A percentile compares a stretch with the other conserved stretches of the same genome.
phyloP scores from a whole-genome alignment of 1,140 invertebrate species.

The Panagrolaimus sp. region DNA sequence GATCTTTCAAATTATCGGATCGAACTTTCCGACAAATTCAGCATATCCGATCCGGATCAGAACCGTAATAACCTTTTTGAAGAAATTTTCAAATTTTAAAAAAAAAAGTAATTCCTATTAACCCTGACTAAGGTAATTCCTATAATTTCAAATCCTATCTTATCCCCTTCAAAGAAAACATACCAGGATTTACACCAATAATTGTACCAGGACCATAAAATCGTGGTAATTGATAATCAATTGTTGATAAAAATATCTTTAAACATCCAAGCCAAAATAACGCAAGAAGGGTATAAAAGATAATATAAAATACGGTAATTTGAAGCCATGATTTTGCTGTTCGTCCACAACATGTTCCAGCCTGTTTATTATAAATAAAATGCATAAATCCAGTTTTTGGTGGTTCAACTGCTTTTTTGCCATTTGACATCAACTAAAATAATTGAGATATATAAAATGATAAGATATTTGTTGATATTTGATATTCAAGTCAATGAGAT shows the following conservation, averaged over 20 bases:
- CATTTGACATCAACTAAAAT: slow-evolving; percentile 51
- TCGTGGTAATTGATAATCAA: slow-evolving; percentile 53
- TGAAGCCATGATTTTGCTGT: slow-evolving; percentile 57
- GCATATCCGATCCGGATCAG: too few relatives aligned
- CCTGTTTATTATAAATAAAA: slow-evolving; percentile 45
- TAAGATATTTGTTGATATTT: background rate
- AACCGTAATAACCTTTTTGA: too few relatives aligned
- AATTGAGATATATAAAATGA: background rate
- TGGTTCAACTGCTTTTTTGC: slow-evolving; percentile 35
- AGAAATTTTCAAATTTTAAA: too few relatives aligned
- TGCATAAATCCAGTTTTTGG: slow-evolving; percentile 34
- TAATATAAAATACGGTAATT: slow-evolving; percentile 56
- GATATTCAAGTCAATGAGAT: background rate
- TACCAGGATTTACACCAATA: slow-evolving; percentile 58
- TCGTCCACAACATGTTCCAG: slow-evolving; percentile 55
- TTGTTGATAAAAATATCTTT: slow-evolving; percentile 50
- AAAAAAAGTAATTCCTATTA: too few relatives aligned
- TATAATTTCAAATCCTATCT: background rate
- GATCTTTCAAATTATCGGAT: too few relatives aligned
- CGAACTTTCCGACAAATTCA: too few relatives aligned
- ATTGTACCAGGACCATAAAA: slow-evolving; percentile 59
- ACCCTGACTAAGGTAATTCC: background rate
- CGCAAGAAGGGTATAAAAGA: slow-evolving; percentile 54
- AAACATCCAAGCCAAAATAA: slow-evolving; percentile 57
- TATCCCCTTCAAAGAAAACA: slow-evolving; percentile 11